These are phyloP conservation scores for Piscicola geometra DNA, from an alignment of 2,888 invertebrate genomes.

Conservation along the genomic window DNA sequence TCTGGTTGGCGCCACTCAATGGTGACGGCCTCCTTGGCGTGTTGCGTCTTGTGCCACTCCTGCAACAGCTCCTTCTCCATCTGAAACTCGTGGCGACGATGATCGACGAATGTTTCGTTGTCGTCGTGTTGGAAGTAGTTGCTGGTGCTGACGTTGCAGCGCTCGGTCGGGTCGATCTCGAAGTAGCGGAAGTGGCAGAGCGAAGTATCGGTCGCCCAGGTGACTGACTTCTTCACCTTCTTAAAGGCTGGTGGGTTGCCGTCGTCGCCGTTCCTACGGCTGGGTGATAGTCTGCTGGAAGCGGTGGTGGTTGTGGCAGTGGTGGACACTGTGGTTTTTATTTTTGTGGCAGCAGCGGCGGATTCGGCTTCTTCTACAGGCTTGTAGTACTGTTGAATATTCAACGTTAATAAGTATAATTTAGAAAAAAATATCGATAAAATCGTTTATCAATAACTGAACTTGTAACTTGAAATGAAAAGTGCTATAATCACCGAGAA, in stretches of 20 bases:
- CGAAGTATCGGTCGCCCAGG: slow-evolving; percentile 73
- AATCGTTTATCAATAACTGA: too few species aligned
- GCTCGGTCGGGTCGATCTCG: slow-evolving; percentile 89
- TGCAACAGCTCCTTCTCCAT: slow-evolving; percentile 84
- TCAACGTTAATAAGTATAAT: not conserved
- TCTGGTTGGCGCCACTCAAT: slow-evolving; percentile 68
- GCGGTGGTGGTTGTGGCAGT: too few species aligned
- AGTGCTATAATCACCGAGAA: not conserved
- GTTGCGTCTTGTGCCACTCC: slow-evolving; percentile 63
- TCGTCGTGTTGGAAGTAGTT: slow-evolving; percentile 15
- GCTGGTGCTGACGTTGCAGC: slow-evolving; percentile 56
- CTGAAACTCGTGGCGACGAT: slow-evolving; percentile 58
- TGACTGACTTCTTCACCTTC: slow-evolving; percentile 61
- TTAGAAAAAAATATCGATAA: not conserved
- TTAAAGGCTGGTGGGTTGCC: not conserved
- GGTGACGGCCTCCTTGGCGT: slow-evolving; percentile 46
- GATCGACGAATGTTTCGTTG: slow-evolving; percentile 15
- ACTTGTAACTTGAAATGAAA: too few species aligned
- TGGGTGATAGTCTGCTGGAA: too few species aligned
- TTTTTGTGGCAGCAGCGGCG: not conserved
- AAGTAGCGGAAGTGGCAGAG: slow-evolving; percentile 80
- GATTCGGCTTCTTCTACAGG: not conserved
- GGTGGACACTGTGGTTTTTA: not conserved
- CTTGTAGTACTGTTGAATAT: slow-evolving; percentile 6
- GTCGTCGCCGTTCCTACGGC: not conserved